Evolutionary conservation across 2,888 invertebrate species (phyloP), one percentile per base, ranked within the genome.

Genomic region (Fabriciana adippe): DNA sequence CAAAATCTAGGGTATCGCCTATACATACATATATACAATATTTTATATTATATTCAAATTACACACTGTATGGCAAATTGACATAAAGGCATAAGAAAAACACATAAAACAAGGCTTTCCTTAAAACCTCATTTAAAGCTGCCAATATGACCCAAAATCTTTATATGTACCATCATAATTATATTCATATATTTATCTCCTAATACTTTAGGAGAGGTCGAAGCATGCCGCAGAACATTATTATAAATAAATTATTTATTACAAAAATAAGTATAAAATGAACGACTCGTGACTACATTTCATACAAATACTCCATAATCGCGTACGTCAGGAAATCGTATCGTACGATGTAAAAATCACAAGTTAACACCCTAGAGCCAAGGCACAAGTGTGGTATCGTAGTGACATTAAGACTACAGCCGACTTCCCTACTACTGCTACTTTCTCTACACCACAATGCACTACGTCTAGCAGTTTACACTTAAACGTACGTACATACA

Each of bases 351-450:
- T 71, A 69, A 66, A 68, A 88, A 88, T 88, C 88, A 90, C 88
- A 88, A 88, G 85, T 81, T 87, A 67, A 69, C 71, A 71, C 79
- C 84, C 81, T 83, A 87, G 84, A 88, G 86, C 86, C 83, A 92
- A 92, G 92, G 92, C 92, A 92, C 92, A 85, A 84, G 81, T 84
- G 84, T 90, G 88, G 85, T 85, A 82, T 83, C 80, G 79, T 77
- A 78, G 78, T 77, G 80, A 80, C 82, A 64, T 63, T 51, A 55
- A 61, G 68, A 66, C 45, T 70, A 85, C 83, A 83, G 78, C 79
- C 31, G 57, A 41, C 63, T 50, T 54, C 51, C 82, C 83, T 72
- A 78, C 85, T 83, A 75, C 73, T 75, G 54, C 56, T 69, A 67
- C 47, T 63, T 55, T 63, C 55, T 64, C 64, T 61, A 70, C 61